Conservation (phyloP, 1,140 invertebrate genomes). For the Nomia melanderi region DNA sequence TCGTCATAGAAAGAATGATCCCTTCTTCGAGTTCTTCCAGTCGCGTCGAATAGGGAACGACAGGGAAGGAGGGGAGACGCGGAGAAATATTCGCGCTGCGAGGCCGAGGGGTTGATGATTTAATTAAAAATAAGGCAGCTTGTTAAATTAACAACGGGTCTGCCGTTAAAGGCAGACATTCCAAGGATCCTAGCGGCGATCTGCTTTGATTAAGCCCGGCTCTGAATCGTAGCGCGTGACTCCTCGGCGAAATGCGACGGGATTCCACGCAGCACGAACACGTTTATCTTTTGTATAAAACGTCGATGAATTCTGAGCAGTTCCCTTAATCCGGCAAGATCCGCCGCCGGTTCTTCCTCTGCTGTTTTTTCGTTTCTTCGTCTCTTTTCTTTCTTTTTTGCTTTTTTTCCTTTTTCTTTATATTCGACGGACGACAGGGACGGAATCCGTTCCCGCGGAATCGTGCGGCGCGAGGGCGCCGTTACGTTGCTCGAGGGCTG, state of each 20-base stretch:
- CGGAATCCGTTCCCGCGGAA: not conserved
- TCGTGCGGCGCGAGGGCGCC: not conserved
- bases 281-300: slow-evolving; percentile 36
- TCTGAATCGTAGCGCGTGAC: no score
- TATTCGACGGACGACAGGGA: not conserved
- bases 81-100: not conserved
- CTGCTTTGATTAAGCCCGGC: not conserved
- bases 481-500: not conserved
- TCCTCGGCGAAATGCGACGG: slow-evolving; percentile 1
- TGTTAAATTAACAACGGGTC: slow-evolving; percentile 10
- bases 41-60: not conserved
- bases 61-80: no score
- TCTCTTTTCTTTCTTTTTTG: not conserved
- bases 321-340: not conserved
- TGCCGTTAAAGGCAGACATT: not conserved
- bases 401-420: not conserved
- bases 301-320: slow-evolving; percentile 3
- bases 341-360: not conserved
- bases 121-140: slow-evolving; percentile 47
- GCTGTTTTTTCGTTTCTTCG: no score
- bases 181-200: not conserved
- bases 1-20: slow-evolving; percentile 3
- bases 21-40: no score
- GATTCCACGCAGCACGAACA: not conserved
- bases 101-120: not conserved